phyloP scores from a whole-genome alignment of 2,888 invertebrate genomes.

The Anagyrus pseudococci region DNA sequence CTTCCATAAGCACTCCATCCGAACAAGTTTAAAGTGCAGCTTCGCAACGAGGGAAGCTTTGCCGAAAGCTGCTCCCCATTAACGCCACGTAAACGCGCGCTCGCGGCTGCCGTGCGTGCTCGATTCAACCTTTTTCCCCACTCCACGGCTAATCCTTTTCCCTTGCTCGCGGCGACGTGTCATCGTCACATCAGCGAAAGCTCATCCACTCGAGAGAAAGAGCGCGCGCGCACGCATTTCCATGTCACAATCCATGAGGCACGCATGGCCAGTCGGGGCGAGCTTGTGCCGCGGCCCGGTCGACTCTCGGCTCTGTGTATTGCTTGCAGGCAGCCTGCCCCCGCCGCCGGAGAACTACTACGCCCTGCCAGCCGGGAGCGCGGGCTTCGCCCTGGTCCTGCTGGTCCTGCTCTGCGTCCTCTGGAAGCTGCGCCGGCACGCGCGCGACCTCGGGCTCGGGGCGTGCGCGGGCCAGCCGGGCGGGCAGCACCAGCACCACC shows the following conservation, averaged over 20 bases:
- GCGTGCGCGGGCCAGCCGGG: slow-evolving; percentile 45
- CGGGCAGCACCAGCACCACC: slow-evolving; percentile 40
- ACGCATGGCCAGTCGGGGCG: too few species aligned
- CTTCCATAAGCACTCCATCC: neutral
- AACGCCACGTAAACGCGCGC: too few species aligned
- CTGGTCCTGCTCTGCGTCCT: slow-evolving; percentile 65
- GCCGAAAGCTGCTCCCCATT: too few species aligned
- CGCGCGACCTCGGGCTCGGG: slow-evolving; percentile 42
- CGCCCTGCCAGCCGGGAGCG: slow-evolving; percentile 64
- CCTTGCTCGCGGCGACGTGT: too few species aligned
- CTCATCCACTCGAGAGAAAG: too few species aligned
- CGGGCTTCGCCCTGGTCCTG: slow-evolving; percentile 62
- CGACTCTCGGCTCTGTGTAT: slow-evolving; percentile 16
- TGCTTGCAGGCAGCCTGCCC: slow-evolving; percentile 61
- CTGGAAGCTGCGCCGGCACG: slow-evolving; percentile 56
- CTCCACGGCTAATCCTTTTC: too few species aligned
- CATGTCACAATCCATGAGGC: slow-evolving; percentile 6
- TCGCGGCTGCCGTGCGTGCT: too few species aligned
- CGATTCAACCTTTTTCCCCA: too few species aligned
- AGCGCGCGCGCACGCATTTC: neutral
- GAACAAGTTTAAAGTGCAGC: neutral
- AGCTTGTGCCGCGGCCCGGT: slow-evolving; percentile 23
- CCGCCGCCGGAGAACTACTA: slow-evolving; percentile 67
- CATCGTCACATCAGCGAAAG: too few species aligned
- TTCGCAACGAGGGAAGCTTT: too few species aligned